These are phyloP conservation scores for Bimastos eiseni DNA, from an alignment of 2,888 invertebrate species.

Conservation along the genomic window DNA sequence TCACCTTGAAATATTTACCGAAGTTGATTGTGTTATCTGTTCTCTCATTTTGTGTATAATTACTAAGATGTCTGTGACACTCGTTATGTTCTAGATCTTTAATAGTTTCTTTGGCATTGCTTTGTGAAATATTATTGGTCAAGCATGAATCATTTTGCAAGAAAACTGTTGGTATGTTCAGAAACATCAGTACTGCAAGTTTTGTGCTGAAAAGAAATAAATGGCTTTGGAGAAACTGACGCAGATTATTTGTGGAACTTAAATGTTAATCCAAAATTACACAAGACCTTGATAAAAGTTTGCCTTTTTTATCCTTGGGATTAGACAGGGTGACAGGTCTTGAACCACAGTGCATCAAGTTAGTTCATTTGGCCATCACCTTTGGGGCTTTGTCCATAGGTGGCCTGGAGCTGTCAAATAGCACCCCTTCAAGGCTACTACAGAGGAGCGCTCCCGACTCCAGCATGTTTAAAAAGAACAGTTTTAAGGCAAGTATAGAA, in stretches of 20 bases:
- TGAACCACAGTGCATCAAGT: too few relatives aligned
- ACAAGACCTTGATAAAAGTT: not conserved
- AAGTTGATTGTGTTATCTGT: not conserved
- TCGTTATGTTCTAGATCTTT: not conserved
- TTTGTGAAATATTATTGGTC: not conserved
- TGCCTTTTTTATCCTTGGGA: too few relatives aligned
- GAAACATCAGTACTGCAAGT: not conserved
- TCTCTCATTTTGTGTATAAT: not conserved
- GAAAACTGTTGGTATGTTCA: not conserved
- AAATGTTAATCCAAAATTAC: not conserved
- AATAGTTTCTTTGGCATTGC: not conserved
- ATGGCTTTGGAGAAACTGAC: not conserved
- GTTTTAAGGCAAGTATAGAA: too few relatives aligned
- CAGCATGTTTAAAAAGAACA: too few relatives aligned
- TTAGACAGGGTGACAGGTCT: too few relatives aligned
- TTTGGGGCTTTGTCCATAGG: too few relatives aligned
- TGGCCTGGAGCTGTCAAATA: too few relatives aligned
- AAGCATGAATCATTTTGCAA: not conserved
- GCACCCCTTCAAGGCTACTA: too few relatives aligned
- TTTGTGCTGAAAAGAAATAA: not conserved
- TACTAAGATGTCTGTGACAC: not conserved
- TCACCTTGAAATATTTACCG: not conserved
- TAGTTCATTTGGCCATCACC: too few relatives aligned
- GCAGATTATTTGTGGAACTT: not conserved
- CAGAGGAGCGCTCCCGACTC: too few relatives aligned